Evolutionary conservation across 2,797 vertebrate species (phyloP), one percentile per base, ranked within the genome.

Genomic region (Urosaurus nigricauda): DNA sequence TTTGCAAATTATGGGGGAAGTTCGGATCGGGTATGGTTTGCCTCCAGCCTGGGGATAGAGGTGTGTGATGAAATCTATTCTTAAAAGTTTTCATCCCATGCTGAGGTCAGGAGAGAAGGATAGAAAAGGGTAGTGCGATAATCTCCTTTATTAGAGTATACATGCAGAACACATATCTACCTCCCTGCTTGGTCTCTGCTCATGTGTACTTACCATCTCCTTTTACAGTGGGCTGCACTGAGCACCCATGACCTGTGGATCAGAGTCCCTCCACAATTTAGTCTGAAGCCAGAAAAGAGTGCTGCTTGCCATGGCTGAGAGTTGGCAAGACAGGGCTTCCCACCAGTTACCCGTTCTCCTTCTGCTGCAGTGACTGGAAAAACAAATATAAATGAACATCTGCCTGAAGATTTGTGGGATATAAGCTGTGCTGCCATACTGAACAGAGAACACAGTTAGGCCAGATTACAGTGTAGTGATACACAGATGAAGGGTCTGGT

Each of bases 271-370:
- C 97, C 97, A 83, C 97, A 97, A 37, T 7, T 70, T 51, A 96
- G 91, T 3, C 88, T 74, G 32, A 95, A 88, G 63, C 94, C 95
- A 0, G 82, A 83, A 90, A 95, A 94, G 68, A 97, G 94, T 1
- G 80, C 80, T 1, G 96, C 97, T 63, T 97, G 97, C 96, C 97
- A 98, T 53, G 97, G 97, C 90, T 96, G 96, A 43, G 97, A 96
- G 85, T 96, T 94, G 73, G 94, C 96, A 2, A 8, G 26, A 65
- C 97, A 98, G 8, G 91, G 92, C 35, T 60, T 17, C 0, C 95
- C 95, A 0, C 89, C 90, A 5, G 93, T 90, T 70, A 95, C 92
- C 51, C 87, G 84, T 53, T 63, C 26, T 17, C 9, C 37, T 7
- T 82, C 58, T 3, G 37, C 40, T 47, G 71, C 53, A 5, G 51